These are phyloP conservation scores for Thymelicus acteon DNA, from an alignment of 2,888 invertebrate species.

Conservation along the genomic window DNA sequence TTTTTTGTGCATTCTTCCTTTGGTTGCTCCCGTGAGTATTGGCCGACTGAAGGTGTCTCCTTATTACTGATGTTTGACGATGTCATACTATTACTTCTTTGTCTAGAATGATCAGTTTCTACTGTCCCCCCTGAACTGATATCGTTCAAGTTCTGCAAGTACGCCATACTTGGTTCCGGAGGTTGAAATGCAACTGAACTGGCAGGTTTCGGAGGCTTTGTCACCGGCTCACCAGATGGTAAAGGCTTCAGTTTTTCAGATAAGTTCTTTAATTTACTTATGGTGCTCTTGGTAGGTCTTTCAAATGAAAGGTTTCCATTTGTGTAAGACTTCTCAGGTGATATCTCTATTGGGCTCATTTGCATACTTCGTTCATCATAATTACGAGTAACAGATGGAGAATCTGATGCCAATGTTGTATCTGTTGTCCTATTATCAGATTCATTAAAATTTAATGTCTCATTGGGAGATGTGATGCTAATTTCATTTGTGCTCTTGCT, in stretches of 20 bases:
- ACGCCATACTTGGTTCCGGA: slow-evolving; percentile 60
- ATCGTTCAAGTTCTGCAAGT: slow-evolving; percentile 55
- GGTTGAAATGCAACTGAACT: slow-evolving; percentile 77
- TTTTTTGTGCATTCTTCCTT: background rate
- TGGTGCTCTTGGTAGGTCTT: slow-evolving; percentile 69
- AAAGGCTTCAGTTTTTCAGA: slow-evolving; percentile 70
- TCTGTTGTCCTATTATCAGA: background rate
- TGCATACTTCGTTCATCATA: background rate
- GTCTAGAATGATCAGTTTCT: background rate
- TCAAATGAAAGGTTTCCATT: slow-evolving; percentile 78
- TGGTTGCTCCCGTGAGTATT: background rate
- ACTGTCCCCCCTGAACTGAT: slow-evolving; percentile 47
- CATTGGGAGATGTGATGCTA: background rate
- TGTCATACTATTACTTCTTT: background rate
- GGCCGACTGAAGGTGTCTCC: background rate
- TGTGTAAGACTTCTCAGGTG: slow-evolving; percentile 55
- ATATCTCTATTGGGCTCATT: slow-evolving; percentile 39
- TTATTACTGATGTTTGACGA: background rate
- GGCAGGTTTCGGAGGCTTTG: slow-evolving; percentile 55
- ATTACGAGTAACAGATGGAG: background rate
- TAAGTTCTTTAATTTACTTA: slow-evolving; percentile 67
- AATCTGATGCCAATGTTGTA: background rate
- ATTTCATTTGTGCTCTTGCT: background rate
- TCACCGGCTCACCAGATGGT: slow-evolving; percentile 51
- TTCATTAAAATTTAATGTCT: background rate